Base-by-base conservation (phyloP, 2,113 vertebrate genomes). In the Brachyistius frenatus region DNA sequence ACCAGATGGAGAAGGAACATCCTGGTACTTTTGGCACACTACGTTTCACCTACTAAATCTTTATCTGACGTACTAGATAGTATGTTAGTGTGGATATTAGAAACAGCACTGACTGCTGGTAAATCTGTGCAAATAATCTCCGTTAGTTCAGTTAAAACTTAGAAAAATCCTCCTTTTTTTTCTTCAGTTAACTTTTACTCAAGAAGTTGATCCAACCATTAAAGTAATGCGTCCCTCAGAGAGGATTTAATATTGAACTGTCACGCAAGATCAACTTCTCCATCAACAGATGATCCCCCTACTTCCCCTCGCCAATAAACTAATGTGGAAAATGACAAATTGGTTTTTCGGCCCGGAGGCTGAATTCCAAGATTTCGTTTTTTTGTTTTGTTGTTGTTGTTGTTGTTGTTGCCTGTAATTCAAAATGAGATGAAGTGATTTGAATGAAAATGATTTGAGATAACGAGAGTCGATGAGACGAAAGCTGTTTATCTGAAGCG, bases 221-320 rank as follows among this genome's bases (percentile, higher is more conserved):
- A 83, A 71, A 76, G 77, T 65, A 80, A 81, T 65, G 50, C 30
- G 3, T 58, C 50, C 66, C 71, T 80, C 82, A 39, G 68, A 73
- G 81, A 73, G 81, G 80, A 76, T 86, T 87, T 76, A 53, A 86
- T 89, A 87, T 84, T 79, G 73, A 85, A 83, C 85, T 70, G 85
- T 86, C 83, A 77, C 5, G 76, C 83, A 85, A 76, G 83, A 86
- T 89, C 86, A 81, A 37, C 74, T 86, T 78, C 55, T 57, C 67
- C 81, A 86, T 85, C 80, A 83, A 84, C 69, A 78, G 70, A 52
- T 8, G 6, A 68, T 16, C 62, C 49, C 69, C 30, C 55, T 23
- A 23, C 23, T 11, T 37, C 75, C 76, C 66, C 73, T 35, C 57
- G 58, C 78, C 78, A 78, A 79, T 75, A 73, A 84, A 86, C 68